Conservation (phyloP, 2,797 vertebrate species). For the Brachyalestes nurse region DNA sequence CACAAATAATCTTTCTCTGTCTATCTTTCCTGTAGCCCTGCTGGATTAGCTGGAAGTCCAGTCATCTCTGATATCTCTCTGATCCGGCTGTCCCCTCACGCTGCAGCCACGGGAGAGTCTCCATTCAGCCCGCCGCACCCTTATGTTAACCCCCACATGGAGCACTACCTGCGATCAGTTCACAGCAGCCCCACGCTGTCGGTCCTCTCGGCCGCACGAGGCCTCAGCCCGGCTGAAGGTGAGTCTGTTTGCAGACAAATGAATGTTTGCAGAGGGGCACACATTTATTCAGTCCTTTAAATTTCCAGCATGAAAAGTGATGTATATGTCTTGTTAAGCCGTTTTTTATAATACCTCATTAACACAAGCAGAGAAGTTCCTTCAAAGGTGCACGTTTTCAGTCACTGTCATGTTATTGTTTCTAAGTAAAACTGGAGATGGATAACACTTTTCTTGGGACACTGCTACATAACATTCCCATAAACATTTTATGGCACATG, state of each 20-base stretch:
- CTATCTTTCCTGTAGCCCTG: slow-evolving; percentile 78
- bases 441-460: too few relatives aligned
- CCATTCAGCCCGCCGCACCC: slow-evolving; percentile 89
- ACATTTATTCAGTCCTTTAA: not conserved
- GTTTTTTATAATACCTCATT: not conserved
- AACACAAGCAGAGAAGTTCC: not conserved
- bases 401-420: too few relatives aligned
- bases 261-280: slow-evolving; percentile 5
- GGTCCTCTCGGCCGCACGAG: slow-evolving; percentile 93
- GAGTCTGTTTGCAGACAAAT: slow-evolving; percentile 62
- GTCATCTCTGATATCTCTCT: slow-evolving; percentile 96
- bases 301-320: too few relatives aligned
- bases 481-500: too few relatives aligned
- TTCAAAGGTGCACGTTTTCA: too few relatives aligned
- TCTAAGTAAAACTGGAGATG: too few relatives aligned
- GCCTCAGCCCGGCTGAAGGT: slow-evolving; percentile 95
- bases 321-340: not conserved
- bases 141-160: slow-evolving; percentile 93
- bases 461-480: too few relatives aligned
- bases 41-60: slow-evolving; percentile 88
- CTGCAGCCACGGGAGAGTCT: slow-evolving; percentile 81
- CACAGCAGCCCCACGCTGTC: slow-evolving; percentile 95
- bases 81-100: slow-evolving; percentile 92
- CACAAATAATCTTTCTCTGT: not conserved
- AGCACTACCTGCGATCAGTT: slow-evolving; percentile 95